Conservation (phyloP, 2,888 invertebrate species). For the Steromphala cineraria region DNA sequence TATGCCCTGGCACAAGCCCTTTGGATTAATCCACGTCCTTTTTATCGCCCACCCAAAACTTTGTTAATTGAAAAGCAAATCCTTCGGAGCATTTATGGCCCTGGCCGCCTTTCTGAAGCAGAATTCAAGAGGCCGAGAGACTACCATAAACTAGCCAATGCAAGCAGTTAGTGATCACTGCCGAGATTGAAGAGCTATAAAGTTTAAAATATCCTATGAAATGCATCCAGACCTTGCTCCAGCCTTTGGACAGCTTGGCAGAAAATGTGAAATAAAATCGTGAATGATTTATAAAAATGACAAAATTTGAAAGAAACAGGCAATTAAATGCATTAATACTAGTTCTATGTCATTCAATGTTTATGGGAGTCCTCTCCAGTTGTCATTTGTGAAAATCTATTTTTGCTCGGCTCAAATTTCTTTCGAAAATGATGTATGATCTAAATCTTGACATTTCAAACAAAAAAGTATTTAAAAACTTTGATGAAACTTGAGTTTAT, state of each 20-base stretch:
- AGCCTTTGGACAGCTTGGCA: background rate
- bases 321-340: background rate
- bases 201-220: background rate
- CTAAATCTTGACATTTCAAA: background rate
- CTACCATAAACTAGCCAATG: background rate
- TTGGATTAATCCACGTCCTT: background rate
- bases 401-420: no score
- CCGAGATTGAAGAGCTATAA: background rate
- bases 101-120: background rate
- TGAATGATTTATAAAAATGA: background rate
- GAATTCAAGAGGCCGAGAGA: background rate
- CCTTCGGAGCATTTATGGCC: background rate
- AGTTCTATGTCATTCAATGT: background rate
- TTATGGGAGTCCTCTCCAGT: no score
- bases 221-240: background rate
- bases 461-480: background rate
- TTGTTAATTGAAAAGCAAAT: constrained; percentile 20
- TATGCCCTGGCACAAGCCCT: constrained; percentile 13
- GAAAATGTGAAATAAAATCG: background rate
- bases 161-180: background rate
- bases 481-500: background rate
- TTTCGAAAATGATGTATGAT: background rate
- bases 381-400: no score
- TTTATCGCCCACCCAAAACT: constrained; percentile 14
- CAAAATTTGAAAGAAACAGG: background rate